Evolutionary conservation across 2,888 invertebrate species (phyloP), one percentile per base, ranked within the genome.

Genomic region (Automeris io): DNA sequence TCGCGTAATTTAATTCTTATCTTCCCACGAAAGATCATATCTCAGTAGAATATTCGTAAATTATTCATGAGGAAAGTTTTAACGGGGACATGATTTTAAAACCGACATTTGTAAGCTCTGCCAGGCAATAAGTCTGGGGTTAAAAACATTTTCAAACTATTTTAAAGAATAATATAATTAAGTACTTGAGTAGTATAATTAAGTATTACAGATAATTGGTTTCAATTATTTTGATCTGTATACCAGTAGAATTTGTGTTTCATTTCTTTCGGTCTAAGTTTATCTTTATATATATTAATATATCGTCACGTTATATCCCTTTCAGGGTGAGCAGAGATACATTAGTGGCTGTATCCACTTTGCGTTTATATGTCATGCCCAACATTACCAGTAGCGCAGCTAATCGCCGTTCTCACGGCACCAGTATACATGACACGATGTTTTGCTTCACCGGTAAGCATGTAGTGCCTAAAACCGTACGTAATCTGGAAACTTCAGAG

Each of bases 61-160:
- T 83, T 83, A 85, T 85, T 85, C 83, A 85, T 83, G 81, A 81
- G 74, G 66, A 80, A 82, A 85, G 78, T 83, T 85, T 81, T 77
- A 81, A 80, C 76, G 67, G 77, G 71, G 76, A 80, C 82, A 81
- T 81, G 81, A 77, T 82, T 82, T 81, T 82, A 76, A 81, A 82
- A 76, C 75, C 78, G 70, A 78, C 81, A 78, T 81, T 83, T 79
- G 81, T 82, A 79, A 80, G 77, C 74, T 65, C 61, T 52, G 62
- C 57, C 57, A 59, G 61, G 71, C 65, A 64, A 68, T 74, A 64
- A 70, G 63, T 75, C 62, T 46, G 48, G 56, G 25, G 26, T 29
- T 24, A 11, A 32, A 53, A 45, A 46, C 46, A 52, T 59, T 46
- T 38, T 43, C 33, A 35, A 46, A 54, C 45, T 54, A 54, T 43